phyloP scores from a whole-genome alignment of 2,113 vertebrate genomes.

The Buteo buteo region DNA sequence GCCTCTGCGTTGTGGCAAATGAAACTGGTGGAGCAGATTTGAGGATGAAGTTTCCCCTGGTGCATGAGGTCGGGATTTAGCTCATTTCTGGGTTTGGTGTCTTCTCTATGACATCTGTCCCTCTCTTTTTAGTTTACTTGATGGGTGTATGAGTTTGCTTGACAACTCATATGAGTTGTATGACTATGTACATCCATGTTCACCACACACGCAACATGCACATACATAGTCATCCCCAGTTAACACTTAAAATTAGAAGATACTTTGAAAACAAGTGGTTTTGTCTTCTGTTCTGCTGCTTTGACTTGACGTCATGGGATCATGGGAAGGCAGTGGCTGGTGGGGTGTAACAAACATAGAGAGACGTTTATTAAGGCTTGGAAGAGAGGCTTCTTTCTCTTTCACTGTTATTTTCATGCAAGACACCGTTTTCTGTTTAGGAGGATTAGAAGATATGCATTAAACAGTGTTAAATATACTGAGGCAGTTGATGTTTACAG shows the following conservation, averaged over 20 bases:
- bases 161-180: background rate
- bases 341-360: background rate
- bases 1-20: background rate
- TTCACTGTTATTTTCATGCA: background rate
- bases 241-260: background rate
- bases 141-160: background rate
- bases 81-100: background rate
- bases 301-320: background rate
- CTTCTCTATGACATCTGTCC: background rate
- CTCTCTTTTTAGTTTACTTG: background rate
- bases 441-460: background rate
- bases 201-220: rapidly evolving
- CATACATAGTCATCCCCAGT: background rate
- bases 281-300: background rate
- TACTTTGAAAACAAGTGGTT: background rate
- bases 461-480: slow-evolving; percentile 14
- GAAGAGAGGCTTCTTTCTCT: background rate
- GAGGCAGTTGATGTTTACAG: slow-evolving; percentile 1
- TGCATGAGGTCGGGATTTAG: background rate
- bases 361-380: background rate
- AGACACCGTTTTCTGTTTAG: background rate
- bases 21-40: background rate
- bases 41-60: background rate
- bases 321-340: background rate
- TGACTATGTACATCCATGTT: background rate